Evolutionary conservation across 2,888 invertebrate species (phyloP), one percentile per base, ranked within the genome.

Genomic region (Blera fallax): DNA sequence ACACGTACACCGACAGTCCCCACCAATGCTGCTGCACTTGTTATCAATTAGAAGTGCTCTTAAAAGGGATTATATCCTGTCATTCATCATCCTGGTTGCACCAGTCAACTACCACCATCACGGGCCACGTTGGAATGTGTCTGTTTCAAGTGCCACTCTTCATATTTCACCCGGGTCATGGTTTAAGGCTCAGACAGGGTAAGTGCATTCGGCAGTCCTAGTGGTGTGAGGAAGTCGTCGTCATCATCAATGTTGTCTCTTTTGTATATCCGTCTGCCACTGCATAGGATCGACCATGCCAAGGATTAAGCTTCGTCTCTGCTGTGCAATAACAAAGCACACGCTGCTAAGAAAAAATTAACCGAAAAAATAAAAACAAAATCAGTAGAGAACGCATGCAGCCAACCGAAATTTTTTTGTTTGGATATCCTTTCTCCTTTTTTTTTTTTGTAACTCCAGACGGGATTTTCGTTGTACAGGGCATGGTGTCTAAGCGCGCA

Each of bases 21-120:
- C 40, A n/a, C 48, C 45, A 54, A 64, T 62, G 34, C 52, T 50
- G 62, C 64, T 85, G 76, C 72, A 81, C 76, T 85, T 81, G 72
- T 81, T 85, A 85, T 85, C 85, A 85, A 85, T 85, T 85, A 85
- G 81, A 85, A 77, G 76, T 77, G 85, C 85, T 85, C 85, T 81
- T 81, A 81, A 77, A 85, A 72, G 34, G 85, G 85, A 85, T 85
- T 85, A 81, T 85, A 85, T 85, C 85, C 70, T 77, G 85, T 70
- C 85, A 81, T 85, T 85, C 85, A 85, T 85, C 85, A 81, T 85
- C 52, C 81, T 70, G 76, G 80, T 70, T 80, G 84, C 67, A 65
- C 50, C 84, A 79, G 73, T 73, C 73, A 67, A 73, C 83, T 73
- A 73, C 79, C 56, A 74, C 60, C 77, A 72, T 65, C 54, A 52